These are phyloP conservation scores for Gallinago stenura DNA, from an alignment of 2,797 vertebrate genomes.

Conservation along the genomic window DNA sequence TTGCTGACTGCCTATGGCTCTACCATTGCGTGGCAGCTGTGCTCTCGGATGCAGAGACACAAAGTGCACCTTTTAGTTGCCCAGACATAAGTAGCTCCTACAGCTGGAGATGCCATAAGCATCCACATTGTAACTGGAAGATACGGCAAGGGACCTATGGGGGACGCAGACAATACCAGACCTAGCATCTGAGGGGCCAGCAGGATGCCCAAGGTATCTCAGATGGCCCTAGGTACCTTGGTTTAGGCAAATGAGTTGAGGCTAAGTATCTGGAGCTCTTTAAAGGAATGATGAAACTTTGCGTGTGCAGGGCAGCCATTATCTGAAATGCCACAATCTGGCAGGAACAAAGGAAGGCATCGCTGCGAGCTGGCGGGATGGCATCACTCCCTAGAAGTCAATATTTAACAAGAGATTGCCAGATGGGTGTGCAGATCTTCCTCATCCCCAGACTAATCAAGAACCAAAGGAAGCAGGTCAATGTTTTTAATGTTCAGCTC, in stretches of 20 bases:
- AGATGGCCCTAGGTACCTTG: background rate
- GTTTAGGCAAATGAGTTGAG: background rate
- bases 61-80: background rate
- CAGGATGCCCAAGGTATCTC: background rate
- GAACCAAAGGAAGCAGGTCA: conserved; percentile 45
- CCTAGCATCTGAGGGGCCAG: background rate
- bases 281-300: conserved; percentile 6
- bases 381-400: conserved; percentile 44
- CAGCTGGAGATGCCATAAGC: background rate
- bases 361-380: background rate
- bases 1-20: background rate
- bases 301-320: background rate
- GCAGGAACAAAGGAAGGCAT: background rate
- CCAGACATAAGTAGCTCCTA: background rate
- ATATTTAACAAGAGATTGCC: conserved; percentile 45
- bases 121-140: background rate
- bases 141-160: background rate
- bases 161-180: background rate
- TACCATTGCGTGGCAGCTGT: background rate
- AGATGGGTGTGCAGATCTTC: conserved; percentile 38
- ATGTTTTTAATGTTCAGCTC: conserved; percentile 37
- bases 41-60: background rate
- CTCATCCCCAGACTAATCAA: conserved; percentile 31
- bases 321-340: conserved; percentile 31
- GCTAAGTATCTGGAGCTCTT: background rate